Conservation (phyloP, 2,797 vertebrate genomes). For the Macroramphosus scolopax region DNA sequence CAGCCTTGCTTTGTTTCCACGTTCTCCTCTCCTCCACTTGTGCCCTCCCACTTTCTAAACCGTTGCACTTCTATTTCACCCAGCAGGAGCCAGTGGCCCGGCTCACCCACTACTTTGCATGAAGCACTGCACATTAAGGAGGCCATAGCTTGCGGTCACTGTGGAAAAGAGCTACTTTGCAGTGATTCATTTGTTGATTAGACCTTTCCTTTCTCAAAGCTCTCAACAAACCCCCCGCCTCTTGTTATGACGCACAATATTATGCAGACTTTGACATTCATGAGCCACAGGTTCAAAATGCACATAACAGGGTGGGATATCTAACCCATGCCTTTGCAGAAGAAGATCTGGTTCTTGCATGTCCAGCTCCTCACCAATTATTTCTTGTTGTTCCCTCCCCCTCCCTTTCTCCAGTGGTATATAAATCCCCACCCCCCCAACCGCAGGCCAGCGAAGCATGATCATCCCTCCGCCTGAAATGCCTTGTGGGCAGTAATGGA, state of each 20-base stretch:
- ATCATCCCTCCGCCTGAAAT: conserved; percentile 54
- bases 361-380: conserved; percentile 32
- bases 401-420: conserved; percentile 25
- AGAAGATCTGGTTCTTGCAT: conserved; percentile 27
- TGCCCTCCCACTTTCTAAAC: conserved; percentile 12
- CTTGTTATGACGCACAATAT: conserved; percentile 8
- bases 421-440: conserved; percentile 50
- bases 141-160: conserved; percentile 29
- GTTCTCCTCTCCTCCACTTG: conserved; percentile 3
- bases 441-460: conserved; percentile 45
- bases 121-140: conserved; percentile 33
- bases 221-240: conserved; percentile 3
- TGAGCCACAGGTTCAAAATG: conserved; percentile 5
- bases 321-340: conserved; percentile 6
- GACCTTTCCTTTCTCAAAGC: conserved; percentile 8
- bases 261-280: conserved; percentile 41
- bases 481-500: conserved; percentile 52
- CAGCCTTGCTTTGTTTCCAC: conserved; percentile 2
- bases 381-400: conserved; percentile 13
- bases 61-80: conserved; percentile 38
- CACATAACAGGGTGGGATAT: conserved; percentile 3
- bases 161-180: conserved; percentile 19
- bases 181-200: conserved; percentile 10
- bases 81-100: conserved; percentile 32
- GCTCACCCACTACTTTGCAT: conserved; percentile 32